These are phyloP conservation scores for Naso thynnoides DNA, from an alignment of 2,797 vertebrate species.

Conservation along the genomic window DNA sequence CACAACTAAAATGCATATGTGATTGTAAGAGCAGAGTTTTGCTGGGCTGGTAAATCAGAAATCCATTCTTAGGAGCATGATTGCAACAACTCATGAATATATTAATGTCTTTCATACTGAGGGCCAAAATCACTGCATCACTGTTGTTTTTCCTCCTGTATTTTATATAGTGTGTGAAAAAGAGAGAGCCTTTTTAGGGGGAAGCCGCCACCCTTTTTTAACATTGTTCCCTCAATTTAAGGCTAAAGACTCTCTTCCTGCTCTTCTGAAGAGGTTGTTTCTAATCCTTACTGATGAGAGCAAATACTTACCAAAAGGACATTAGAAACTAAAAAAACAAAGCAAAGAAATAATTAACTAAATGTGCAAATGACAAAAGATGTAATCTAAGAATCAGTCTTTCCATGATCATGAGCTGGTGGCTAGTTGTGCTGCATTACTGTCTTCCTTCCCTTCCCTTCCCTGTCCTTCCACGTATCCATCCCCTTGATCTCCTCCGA, in stretches of 20 bases:
- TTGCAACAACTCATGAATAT: slow-evolving; percentile 70
- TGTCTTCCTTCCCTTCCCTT: slow-evolving; percentile 20
- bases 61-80: slow-evolving; percentile 62
- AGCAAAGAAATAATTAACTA: not conserved
- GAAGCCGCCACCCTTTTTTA: slow-evolving; percentile 33
- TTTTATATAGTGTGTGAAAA: slow-evolving; percentile 42
- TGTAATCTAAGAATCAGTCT: slow-evolving; percentile 2
- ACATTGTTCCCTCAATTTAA: slow-evolving; percentile 22
- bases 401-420: slow-evolving; percentile 26
- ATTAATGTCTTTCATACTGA: slow-evolving; percentile 63
- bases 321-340: not conserved
- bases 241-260: not conserved
- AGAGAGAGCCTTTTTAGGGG: slow-evolving; percentile 22
- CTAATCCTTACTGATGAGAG: not conserved
- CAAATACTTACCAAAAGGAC: not conserved
- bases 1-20: slow-evolving; percentile 51
- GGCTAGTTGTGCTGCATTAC: slow-evolving; percentile 51
- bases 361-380: not conserved
- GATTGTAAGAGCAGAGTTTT: slow-evolving; percentile 32
- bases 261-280: not conserved
- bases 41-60: slow-evolving; percentile 63
- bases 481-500: slow-evolving; percentile 34
- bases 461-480: slow-evolving; percentile 47
- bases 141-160: slow-evolving; percentile 51
- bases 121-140: slow-evolving; percentile 39